phyloP scores from a whole-genome alignment of 2,888 invertebrate genomes.

The Chydorus sphaericus region DNA sequence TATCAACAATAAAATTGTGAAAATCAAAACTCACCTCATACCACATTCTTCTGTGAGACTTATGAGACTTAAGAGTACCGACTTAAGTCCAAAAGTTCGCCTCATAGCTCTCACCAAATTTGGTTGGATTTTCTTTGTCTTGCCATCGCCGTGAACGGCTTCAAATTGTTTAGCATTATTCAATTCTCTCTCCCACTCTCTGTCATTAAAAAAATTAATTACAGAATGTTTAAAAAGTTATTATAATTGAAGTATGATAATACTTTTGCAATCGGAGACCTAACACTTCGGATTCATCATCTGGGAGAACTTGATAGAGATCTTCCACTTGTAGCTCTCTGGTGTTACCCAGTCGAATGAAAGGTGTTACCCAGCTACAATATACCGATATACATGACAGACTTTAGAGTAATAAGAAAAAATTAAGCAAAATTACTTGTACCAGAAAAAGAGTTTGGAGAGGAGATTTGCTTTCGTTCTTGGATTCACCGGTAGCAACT shows the following conservation, averaged over 20 bases:
- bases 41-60: neutral
- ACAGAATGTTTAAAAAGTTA: no score
- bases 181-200: no score
- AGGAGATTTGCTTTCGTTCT: neutral
- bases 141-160: neutral
- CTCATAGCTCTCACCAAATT: neutral
- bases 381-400: no score
- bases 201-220: no score
- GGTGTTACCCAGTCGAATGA: constrained; percentile 23
- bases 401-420: no score
- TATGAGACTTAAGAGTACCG: neutral
- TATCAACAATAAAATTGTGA: neutral
- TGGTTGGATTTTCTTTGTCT: neutral
- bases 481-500: neutral
- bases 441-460: neutral
- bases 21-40: neutral
- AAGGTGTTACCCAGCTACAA: constrained; percentile 27
- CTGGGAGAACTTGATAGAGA: constrained; percentile 21
- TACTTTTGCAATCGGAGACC: constrained; percentile 23
- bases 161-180: neutral
- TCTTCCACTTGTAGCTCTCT: constrained; percentile 23
- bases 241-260: constrained; percentile 25
- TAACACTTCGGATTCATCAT: constrained; percentile 22
- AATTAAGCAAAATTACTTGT: neutral
- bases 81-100: constrained; percentile 1